Percentiles rank a stretch among this genome's conserved stretches.
Conservation (phyloP, 2,888 invertebrate species). For the Epirrita christyi region DNA sequence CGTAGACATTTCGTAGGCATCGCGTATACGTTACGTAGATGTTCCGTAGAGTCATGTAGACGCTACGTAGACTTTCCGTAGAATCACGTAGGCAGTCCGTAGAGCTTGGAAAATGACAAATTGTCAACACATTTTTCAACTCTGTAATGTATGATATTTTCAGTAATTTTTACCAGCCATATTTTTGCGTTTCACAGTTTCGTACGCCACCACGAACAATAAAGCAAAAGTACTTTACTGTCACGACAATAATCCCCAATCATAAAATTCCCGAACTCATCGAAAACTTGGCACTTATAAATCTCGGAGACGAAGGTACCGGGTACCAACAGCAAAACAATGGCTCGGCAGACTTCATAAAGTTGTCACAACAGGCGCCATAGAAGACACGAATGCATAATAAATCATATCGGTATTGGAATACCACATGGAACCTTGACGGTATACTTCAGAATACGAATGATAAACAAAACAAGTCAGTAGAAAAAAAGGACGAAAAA, state of each 20-base stretch:
- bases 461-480: too few relatives aligned
- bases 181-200: neutral
- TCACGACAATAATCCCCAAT: constrained; percentile 7
- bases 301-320: constrained; percentile 24
- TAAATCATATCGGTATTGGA: constrained; percentile 59
- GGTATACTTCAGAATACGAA: constrained; percentile 9
- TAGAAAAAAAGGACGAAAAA: too few relatives aligned
- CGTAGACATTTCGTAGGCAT: too few relatives aligned
- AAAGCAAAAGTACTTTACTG: constrained; percentile 2
- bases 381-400: constrained; percentile 56
- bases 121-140: too few relatives aligned
- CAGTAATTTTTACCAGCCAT: neutral
- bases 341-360: constrained; percentile 55
- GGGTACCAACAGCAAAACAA: constrained; percentile 50
- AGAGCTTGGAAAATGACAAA: too few relatives aligned
- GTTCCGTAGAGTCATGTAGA: too few relatives aligned
- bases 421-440: constrained; percentile 14
- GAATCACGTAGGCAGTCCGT: too few relatives aligned
- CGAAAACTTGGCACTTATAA: constrained; percentile 32
- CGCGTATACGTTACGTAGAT: too few relatives aligned
- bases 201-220: constrained; percentile 2
- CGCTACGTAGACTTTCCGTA: too few relatives aligned
- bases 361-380: constrained; percentile 69
- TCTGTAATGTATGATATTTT: neutral
- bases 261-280: constrained; percentile 24